These are phyloP conservation scores for Chymomyza costata DNA, from an alignment of 1,140 invertebrate genomes.

Conservation along the genomic window DNA sequence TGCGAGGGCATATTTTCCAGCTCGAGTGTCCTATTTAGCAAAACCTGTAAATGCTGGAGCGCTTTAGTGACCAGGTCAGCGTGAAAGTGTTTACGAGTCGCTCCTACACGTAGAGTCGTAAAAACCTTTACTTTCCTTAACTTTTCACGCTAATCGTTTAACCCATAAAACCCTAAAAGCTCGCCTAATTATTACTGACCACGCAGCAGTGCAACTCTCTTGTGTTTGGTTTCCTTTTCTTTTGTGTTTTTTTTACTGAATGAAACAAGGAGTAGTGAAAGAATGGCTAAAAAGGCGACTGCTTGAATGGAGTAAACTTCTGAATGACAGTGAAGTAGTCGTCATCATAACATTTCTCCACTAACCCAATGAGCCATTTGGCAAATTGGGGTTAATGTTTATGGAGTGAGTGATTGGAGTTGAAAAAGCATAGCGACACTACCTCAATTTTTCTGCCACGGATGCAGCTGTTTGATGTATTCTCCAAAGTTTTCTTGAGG, in stretches of 20 bases:
- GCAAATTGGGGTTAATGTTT: conserved; percentile 66
- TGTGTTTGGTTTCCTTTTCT: conserved; percentile 32
- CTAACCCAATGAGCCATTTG: conserved; percentile 66
- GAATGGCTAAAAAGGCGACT: conserved; percentile 23
- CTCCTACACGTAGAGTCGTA: too few species aligned
- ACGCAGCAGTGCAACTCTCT: conserved; percentile 60
- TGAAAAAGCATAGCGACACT: too few species aligned
- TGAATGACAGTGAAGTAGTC: conserved; percentile 15
- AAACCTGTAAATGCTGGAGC: too few species aligned
- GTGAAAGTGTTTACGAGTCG: conserved; percentile 31
- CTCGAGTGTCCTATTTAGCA: too few species aligned
- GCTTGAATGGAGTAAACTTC: conserved; percentile 28
- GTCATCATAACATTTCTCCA: conserved; percentile 30
- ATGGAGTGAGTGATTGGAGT: too few species aligned
- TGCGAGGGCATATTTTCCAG: neutral
- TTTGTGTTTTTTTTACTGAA: conserved; percentile 12
- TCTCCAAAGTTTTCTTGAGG: conserved; percentile 49
- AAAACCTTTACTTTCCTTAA: conserved; percentile 26
- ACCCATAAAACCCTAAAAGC: conserved; percentile 46
- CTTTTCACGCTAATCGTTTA: conserved; percentile 39
- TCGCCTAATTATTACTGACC: conserved; percentile 67
- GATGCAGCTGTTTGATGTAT: conserved; percentile 54
- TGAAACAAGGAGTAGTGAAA: conserved; percentile 11
- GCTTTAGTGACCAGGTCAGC: conserved; percentile 24
- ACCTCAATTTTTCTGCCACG: conserved; percentile 24